These are phyloP conservation scores for Capitella teleta DNA, from an alignment of 1,140 invertebrate species.

Conservation along the genomic window DNA sequence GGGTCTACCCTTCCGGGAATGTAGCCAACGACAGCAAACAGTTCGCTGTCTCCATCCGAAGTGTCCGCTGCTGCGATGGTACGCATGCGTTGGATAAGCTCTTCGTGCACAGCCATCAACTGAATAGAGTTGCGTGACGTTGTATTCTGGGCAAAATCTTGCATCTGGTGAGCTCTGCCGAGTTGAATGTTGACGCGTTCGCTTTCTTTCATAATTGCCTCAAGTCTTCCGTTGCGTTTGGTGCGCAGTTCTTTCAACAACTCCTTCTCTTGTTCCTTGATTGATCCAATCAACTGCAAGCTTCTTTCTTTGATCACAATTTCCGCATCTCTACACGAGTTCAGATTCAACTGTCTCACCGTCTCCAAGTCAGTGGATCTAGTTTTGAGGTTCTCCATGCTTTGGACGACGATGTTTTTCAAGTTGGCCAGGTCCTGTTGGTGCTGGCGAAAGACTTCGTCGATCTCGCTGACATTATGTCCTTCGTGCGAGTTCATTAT, in stretches of 20 bases:
- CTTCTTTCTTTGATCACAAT: constrained; percentile 4
- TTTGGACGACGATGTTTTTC: constrained; percentile 5
- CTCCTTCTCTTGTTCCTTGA: constrained; percentile 5
- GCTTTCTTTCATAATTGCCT: constrained; percentile 5
- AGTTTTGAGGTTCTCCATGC: neutral
- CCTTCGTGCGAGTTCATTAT: constrained; percentile 8
- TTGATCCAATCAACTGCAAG: constrained; percentile 1
- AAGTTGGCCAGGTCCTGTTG: constrained; percentile 9
- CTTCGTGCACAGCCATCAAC: constrained; percentile 8
- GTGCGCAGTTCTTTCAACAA: constrained; percentile 3
- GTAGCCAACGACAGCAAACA: neutral
- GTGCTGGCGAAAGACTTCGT: constrained; percentile 5
- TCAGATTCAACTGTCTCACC: constrained; percentile 2
- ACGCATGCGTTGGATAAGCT: constrained; percentile 10
- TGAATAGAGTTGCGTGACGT: neutral
- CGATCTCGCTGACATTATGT: constrained; percentile 8
- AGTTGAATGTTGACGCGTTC: constrained; percentile 5
- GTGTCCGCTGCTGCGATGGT: constrained; percentile 4
- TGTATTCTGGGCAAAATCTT: constrained; percentile 3
- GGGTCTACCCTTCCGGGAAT: constrained; percentile 1
- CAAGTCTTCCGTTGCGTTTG: constrained; percentile 3
- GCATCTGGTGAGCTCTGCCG: neutral
- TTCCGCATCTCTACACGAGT: constrained; percentile 6
- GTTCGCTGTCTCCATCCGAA: neutral
- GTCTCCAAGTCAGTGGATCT: constrained; percentile 3